These are phyloP conservation scores for Climacteris rufus DNA, from an alignment of 2,113 vertebrate species.

Conservation along the genomic window DNA sequence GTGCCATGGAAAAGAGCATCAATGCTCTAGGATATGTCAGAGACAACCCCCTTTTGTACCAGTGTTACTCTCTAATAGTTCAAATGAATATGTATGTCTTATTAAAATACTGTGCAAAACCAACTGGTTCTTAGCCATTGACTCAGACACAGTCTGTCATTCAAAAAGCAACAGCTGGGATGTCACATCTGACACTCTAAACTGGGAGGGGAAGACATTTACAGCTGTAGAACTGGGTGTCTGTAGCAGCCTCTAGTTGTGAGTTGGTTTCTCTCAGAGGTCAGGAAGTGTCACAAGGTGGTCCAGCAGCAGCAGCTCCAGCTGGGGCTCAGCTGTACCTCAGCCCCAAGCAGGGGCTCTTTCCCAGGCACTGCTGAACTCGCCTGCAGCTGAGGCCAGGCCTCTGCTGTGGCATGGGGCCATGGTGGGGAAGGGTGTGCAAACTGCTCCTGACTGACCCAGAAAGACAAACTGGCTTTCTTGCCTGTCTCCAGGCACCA, in stretches of 20 bases:
- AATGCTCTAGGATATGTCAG: not conserved
- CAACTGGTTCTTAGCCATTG: not conserved
- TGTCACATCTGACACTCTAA: not conserved
- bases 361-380: not conserved
- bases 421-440: not conserved
- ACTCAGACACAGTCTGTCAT: not conserved
- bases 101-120: not conserved
- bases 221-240: not conserved
- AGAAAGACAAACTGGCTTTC: not conserved
- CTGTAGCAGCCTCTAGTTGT: constrained; percentile 6
- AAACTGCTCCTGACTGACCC: not conserved
- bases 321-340: not conserved
- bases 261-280: constrained; percentile 24
- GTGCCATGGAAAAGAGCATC: not conserved
- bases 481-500: not conserved
- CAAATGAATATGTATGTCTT: not conserved
- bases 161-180: not conserved
- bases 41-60: not conserved
- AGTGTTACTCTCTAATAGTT: not conserved
- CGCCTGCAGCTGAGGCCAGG: not conserved
- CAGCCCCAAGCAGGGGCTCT: not conserved
- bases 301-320: not conserved
- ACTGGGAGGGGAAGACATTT: not conserved
- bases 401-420: not conserved
- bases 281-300: not conserved